phyloP scores from a whole-genome alignment of 2,797 vertebrate genomes.

The Lepidocolaptes lacrymiger region DNA sequence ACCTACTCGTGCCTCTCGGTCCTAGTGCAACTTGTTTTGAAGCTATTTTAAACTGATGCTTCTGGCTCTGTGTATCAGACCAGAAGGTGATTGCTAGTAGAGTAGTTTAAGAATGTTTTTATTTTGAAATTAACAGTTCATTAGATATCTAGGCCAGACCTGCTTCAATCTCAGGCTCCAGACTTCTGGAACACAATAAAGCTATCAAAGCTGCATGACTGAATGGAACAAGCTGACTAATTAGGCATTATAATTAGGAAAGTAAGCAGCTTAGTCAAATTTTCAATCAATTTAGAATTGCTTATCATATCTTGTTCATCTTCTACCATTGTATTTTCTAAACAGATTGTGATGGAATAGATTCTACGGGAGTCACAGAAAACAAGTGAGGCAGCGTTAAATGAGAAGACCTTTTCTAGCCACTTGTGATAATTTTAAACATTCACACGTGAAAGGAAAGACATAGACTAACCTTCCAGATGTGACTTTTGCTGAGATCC shows the following conservation, averaged over 20 bases:
- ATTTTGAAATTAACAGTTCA: conserved; percentile 52
- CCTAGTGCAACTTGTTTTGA: background rate
- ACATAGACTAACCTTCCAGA: background rate
- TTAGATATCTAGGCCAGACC: conserved; percentile 36
- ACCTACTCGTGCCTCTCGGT: background rate
- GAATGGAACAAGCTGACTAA: conserved; percentile 43
- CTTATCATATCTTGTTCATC: background rate
- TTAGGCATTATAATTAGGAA: conserved; percentile 43
- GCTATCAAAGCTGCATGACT: conserved; percentile 43
- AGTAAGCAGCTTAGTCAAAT: conserved; percentile 12
- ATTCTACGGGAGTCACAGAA: background rate
- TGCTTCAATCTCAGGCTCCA: background rate
- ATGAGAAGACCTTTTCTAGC: background rate
- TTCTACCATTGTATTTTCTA: background rate
- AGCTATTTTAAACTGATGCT: background rate
- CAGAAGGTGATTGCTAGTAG: background rate
- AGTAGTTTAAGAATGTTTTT: conserved; percentile 26
- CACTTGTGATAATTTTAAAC: background rate
- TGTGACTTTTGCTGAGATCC: background rate
- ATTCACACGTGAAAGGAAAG: background rate
- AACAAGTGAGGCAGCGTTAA: background rate
- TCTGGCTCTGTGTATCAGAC: background rate
- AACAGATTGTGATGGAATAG: background rate
- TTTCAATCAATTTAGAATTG: background rate
- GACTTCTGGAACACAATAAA: conserved; percentile 10